Base-by-base conservation (phyloP, 2,113 vertebrate species). In the Nyctereutes procyonoides region DNA sequence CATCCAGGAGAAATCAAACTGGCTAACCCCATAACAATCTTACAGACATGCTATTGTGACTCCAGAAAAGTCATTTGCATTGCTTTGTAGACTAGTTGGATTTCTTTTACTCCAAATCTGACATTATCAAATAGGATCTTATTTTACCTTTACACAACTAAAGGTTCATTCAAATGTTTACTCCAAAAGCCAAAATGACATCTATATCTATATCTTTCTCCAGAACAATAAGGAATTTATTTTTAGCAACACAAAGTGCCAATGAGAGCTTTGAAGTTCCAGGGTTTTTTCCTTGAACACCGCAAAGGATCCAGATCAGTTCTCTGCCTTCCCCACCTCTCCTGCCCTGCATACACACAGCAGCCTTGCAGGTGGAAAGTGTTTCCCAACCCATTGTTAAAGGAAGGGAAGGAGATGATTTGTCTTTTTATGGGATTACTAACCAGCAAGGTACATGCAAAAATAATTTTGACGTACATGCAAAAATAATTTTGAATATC, bases 51-150 rank as follows among this genome's bases (percentile, higher is more conserved):
- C 32, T 92, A 5, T 13, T 28, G 3, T 51, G 51, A 62, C 56
- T 74, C 83, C 82, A 93, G 80, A 84, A 96, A 90, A 67, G 48
- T 19, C 17, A 30, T 80, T 84, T 74, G 20, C 43, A 51, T 60
- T 56, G 67, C 56, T 88, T 63, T 76, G 22, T 30, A 5, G 20
- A 76, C 2, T 19, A 48, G 12, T 58, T 95, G 14, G 5, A 26
- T 63, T 95, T 94, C 56, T 94, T 60, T 63, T 90, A 82, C 76
- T 93, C 65, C 71, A 81, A 69, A 93, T 14, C 9, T 9, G 81
- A 35, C 38, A 15, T 91, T 88, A 62, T n/a, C 92, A 62, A 83
- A 63, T 30, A 86, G 24, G 22, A 77, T 91, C 93, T 90, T 93
- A 73, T 81, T 80, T 88, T 67, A 19, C 22, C 4, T 88, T 91